Evolutionary conservation across 1,140 invertebrate genomes (phyloP).

Genomic region (Lutraria rhynchaena): DNA sequence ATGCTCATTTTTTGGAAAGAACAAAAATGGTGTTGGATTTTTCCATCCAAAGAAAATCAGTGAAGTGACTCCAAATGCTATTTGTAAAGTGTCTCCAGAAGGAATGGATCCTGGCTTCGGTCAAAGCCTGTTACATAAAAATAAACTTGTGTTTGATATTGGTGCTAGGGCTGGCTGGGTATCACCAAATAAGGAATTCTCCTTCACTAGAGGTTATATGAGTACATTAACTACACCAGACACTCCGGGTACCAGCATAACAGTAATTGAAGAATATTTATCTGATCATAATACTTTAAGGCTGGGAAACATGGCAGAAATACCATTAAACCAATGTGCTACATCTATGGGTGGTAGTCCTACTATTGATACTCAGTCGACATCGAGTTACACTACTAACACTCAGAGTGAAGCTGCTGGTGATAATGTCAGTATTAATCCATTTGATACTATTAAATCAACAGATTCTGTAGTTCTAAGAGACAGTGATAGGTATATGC

Average conservation of each 20-base stretch:
- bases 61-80: slow-evolving; percentile 68
- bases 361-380: slow-evolving; percentile 38
- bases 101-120: slow-evolving; percentile 92
- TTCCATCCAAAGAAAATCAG: slow-evolving; percentile 89
- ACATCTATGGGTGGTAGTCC: slow-evolving; percentile 28
- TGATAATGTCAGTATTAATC: slow-evolving; percentile 52
- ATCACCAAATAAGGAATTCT: slow-evolving; percentile 71
- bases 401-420: neutral
- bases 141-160: slow-evolving; percentile 94
- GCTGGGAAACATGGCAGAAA: slow-evolving; percentile 46
- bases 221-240: slow-evolving; percentile 76
- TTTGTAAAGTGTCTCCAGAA: slow-evolving; percentile 77
- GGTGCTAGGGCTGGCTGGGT: slow-evolving; percentile 57
- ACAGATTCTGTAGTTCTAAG: slow-evolving; percentile 49
- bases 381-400: slow-evolving; percentile 30
- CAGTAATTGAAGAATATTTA: slow-evolving; percentile 61
- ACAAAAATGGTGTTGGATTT: slow-evolving; percentile 90
- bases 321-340: slow-evolving; percentile 2
- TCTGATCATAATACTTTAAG: neutral
- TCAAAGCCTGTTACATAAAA: slow-evolving; percentile 94
- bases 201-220: slow-evolving; percentile 79
- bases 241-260: slow-evolving; percentile 68
- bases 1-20: slow-evolving; percentile 94
- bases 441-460: slow-evolving; percentile 53
- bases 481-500: slow-evolving; percentile 15